Percentiles rank a stretch among this genome's conserved stretches.
Conservation (phyloP, 1,140 invertebrate species). For the Drosophila tropicalis region DNA sequence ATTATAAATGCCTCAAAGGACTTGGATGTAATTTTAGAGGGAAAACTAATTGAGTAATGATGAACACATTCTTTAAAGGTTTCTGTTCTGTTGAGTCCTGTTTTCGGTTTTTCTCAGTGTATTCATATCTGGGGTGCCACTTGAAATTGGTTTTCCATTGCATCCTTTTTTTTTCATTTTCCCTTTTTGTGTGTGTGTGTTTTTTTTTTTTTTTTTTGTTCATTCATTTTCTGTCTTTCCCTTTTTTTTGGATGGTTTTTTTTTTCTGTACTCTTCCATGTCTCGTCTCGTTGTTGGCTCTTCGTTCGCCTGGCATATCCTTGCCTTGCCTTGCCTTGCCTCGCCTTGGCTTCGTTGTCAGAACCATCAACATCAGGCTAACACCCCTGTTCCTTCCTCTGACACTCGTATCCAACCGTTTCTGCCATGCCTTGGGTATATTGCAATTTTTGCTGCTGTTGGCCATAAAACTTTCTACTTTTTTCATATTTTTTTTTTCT, state of each 20-base stretch:
- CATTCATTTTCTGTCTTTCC: constrained; percentile 33
- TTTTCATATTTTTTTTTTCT: constrained; percentile 48
- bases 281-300: constrained; percentile 9
- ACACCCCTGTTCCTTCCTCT: background rate
- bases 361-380: constrained; percentile 42
- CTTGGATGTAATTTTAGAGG: too few species aligned
- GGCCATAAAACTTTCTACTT: constrained; percentile 79
- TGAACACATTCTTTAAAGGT: too few species aligned
- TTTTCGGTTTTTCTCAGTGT: background rate
- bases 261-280: constrained; percentile 11
- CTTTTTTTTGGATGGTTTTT: background rate
- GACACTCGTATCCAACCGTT: background rate
- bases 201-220: constrained; percentile 16
- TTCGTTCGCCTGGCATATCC: constrained; percentile 8
- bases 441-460: constrained; percentile 80
- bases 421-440: constrained; percentile 56
- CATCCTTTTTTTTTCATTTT: constrained; percentile 30
- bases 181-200: background rate
- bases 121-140: constrained; percentile 15
- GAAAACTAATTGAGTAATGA: too few species aligned
- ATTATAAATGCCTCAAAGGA: too few species aligned
- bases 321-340: constrained; percentile 18
- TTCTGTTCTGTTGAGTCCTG: background rate
- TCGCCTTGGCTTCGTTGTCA: constrained; percentile 45
- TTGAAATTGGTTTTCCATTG: constrained; percentile 48